Evolutionary conservation across 2,888 invertebrate species (phyloP), one percentile per base, ranked within the genome.

Genomic region (Agapostemon virescens): DNA sequence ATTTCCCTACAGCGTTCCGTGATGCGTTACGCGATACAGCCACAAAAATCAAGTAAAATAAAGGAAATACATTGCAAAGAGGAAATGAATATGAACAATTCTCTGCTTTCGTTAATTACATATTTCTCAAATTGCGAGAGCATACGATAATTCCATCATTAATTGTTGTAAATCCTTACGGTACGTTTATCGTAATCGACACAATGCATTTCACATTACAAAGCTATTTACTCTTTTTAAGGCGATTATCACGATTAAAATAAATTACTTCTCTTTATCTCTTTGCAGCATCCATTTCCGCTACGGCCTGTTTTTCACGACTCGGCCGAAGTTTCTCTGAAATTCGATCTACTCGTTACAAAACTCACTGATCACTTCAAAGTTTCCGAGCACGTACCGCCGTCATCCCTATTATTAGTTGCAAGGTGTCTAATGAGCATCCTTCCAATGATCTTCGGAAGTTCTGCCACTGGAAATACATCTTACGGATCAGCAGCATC

Each of bases 391-490:
- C 26, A 76, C 23, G 64, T 72, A 36, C 40, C n/a, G 11, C 42
- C 36, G 49, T 30, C 49, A 36, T 15, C 38, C 45, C 75, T 61
- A 69, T 83, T 55, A 79, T 45, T 38, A 11, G 2, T 30, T 36
- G 40, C 45, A 20, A 30, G 40, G 7, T 58, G 58, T 71, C 40
- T 79, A 82, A 82, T 72, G 67, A 84, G 79, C 42, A 38, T 40
- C 64, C 23, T 13, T 38, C 63, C 33, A 52, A 72, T 74, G 69
- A 77, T 68, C 73, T 45, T 38, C 69, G 42, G 70, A 85, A 83
- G 52, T 81, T 76, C 38, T n/a, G 38, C 74, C 78, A 73, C 81
- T 68, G 74, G 77, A 77, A 75, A 68, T 69, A 40, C 61, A 69
- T 63, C 66, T 40, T 66, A 20, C 30, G 40, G 20, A 55, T 55